A percentile compares a stretch with the other conserved stretches of the same genome.
Evolutionary conservation across 2,113 vertebrate genomes (phyloP).

Genomic region (Porphyrio hochstetteri): DNA sequence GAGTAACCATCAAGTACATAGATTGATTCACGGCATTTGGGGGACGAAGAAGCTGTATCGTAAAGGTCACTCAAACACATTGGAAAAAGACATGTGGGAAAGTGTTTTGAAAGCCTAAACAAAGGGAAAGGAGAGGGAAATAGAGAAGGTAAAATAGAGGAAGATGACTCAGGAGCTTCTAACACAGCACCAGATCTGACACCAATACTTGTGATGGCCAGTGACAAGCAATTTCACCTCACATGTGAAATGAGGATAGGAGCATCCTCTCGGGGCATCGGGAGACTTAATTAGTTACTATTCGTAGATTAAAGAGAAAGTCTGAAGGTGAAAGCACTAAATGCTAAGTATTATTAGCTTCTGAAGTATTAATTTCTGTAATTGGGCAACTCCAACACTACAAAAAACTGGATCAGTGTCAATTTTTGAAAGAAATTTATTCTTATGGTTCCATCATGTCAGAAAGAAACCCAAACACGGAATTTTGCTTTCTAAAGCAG

Average conservation of each 20-base stretch:
- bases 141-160: accelerated
- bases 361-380: neutral
- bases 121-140: neutral
- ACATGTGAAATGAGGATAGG: neutral
- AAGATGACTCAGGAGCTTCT: neutral
- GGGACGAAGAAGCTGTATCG: neutral
- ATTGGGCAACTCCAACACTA: neutral
- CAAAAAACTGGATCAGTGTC: neutral
- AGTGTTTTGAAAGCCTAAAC: neutral
- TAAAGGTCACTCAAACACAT: neutral
- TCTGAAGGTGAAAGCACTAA: slow-evolving; percentile 41
- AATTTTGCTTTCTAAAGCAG: neutral
- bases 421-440: neutral
- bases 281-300: slow-evolving; percentile 54
- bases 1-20: accelerated
- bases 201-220: neutral
- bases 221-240: neutral
- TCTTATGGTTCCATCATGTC: neutral
- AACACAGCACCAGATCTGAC: neutral
- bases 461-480: neutral
- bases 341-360: neutral
- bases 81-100: neutral
- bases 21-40: neutral
- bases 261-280: neutral
- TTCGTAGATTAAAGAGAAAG: neutral